Base-by-base conservation (phyloP, 2,888 invertebrate species). In the Amiota communis region DNA sequence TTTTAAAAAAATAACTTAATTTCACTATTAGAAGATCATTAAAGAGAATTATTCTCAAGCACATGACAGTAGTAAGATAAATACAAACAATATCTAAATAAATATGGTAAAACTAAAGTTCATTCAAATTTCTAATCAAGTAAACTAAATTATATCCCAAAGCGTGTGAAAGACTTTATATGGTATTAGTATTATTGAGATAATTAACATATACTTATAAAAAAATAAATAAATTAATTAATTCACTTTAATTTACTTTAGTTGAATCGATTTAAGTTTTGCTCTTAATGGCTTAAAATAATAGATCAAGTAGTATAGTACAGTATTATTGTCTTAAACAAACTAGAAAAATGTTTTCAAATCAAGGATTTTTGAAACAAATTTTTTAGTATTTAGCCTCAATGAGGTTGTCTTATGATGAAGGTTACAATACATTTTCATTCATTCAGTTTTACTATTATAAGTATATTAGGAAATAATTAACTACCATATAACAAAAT, bases 401-500 rank as follows among this genome's bases (percentile, higher is more conserved):
- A 17, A 15, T 46, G 67, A 20, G 13, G 53, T 53, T n/a, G 53
- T 36, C 6, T 68, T 53, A 23, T 53, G 53, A n/a, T 23, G 51
- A 68, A 68, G 67, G 67, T 4, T 68, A 68, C 23, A 2, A 23
- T 3, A n/a, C 23, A 15, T 68, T 68, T 68, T 68, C 51, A 68
- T 36, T 2, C 8, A 36, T 36, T 36, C 36, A 36, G 67, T 53
- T 51, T 23, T 11, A 20, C 12, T 68, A 46, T 68, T 51, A 23
- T 11, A 48, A 46, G 53, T 51, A 23, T 11, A 48, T 65, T 36
- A 23, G 46, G 65, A 49, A 65, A 65, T 65, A 47, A 51, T 68
- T 51, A 68, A 68, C 23, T 12, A 10, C n/a, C 20, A n/a, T 51
- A 53, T 51, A 49, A 68, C 51, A 68, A 68, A 68, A 68, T 10